Evolutionary conservation across 2,113 vertebrate species (phyloP).

Genomic region (Ceyx margarethae): DNA sequence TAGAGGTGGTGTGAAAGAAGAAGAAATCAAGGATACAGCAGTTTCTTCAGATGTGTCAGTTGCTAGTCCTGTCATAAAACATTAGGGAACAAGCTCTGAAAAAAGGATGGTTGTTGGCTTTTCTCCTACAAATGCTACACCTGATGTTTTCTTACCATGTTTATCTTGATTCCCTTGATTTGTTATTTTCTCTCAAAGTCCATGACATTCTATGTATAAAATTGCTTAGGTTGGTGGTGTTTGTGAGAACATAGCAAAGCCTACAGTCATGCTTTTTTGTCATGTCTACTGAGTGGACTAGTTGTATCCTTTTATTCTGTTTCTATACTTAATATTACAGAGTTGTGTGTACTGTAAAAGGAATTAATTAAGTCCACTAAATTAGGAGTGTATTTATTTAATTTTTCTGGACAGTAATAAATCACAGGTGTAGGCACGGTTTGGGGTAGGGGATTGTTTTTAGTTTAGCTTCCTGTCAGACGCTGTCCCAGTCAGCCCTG

Average conservation of each 20-base stretch:
- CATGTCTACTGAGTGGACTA: background rate
- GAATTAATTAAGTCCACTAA: background rate
- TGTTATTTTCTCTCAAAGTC: background rate
- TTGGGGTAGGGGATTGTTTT: background rate
- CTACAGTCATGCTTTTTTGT: background rate
- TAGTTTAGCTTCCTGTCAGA: background rate
- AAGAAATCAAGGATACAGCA: background rate
- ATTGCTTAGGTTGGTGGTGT: background rate
- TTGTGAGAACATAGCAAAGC: background rate
- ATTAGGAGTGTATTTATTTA: background rate
- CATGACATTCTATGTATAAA: background rate
- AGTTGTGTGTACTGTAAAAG: background rate
- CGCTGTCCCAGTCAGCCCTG: rapidly evolving
- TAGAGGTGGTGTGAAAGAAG: background rate
- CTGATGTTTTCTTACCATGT: background rate
- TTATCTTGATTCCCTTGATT: background rate
- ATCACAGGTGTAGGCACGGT: background rate
- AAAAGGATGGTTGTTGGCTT: background rate
- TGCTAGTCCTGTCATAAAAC: background rate
- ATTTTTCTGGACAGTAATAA: background rate
- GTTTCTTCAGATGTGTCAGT: background rate
- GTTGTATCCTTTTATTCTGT: background rate
- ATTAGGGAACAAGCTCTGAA: background rate
- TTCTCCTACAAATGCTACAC: background rate
- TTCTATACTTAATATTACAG: background rate